Base-by-base conservation (phyloP, 2,113 vertebrate species). In the Rattus rattus region DNA sequence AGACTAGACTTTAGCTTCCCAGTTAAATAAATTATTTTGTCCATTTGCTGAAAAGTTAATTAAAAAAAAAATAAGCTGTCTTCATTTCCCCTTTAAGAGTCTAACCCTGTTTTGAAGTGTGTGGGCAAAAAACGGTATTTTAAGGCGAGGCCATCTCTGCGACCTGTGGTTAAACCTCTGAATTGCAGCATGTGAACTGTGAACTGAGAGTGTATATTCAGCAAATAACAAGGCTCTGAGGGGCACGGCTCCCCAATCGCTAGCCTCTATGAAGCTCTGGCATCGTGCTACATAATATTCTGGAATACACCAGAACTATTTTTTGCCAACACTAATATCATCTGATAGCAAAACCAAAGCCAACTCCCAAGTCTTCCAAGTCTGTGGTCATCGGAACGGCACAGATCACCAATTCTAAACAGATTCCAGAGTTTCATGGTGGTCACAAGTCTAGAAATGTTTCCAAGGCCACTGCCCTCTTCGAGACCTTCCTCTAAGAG, bases 301-400 rank as follows among this genome's bases (percentile, higher is more conserved):
- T 56, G 1, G 67, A 70, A 65, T 70, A 94, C 12, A 70, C 77
- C 2, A 96, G 52, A 84, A 49, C 80, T 85, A 52, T 75, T 88
- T 93, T 43, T 61, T 92, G 96, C 95, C 97, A 98, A 88, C 65
- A 97, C 90, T 97, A 98, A 95, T 63, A 93, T 96, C 75, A 97
- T 90, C 94, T 95, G 81, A 96, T 69, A 94, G 93, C 93, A 90
- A 97, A 96, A 72, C 86, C 91, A 95, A 97, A 94, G 95, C 96
- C 76, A 96, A 52, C 77, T 75, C 72, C 61, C 39, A 13, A 30
- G 3, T 84, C 77, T 91, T 95, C 91, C 89, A 95, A 96, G 63
- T 92, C 2, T 91, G 61, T 72, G 94, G 81, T 86, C 76, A 96
- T 90, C n/a, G 87, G 89, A 96, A 96, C 13, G 79, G 86, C 95